phyloP scores from a whole-genome alignment of 1,140 invertebrate species.

The Atta texana region DNA sequence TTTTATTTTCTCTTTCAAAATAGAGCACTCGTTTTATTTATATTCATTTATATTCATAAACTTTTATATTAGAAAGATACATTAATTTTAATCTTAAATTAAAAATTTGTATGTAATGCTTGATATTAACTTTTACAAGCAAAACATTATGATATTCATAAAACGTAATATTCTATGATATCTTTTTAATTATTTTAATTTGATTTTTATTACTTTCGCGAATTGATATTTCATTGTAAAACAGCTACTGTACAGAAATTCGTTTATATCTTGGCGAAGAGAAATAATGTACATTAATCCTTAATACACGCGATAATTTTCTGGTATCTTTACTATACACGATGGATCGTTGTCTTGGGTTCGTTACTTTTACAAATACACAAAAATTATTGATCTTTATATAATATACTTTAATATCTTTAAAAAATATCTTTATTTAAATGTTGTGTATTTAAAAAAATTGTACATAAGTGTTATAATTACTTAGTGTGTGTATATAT shows the following conservation, averaged over 20 bases:
- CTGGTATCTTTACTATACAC: too few species aligned
- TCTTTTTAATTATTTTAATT: background rate
- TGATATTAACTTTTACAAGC: background rate
- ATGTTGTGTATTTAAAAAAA: too few species aligned
- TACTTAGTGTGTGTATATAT: too few species aligned
- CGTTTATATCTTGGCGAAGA: too few species aligned
- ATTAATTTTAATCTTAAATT: background rate
- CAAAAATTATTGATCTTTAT: too few species aligned
- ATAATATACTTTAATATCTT: too few species aligned
- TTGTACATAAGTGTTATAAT: too few species aligned
- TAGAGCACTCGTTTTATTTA: background rate
- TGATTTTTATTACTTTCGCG: slow-evolving; percentile 7
- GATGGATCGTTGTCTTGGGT: too few species aligned
- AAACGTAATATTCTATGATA: background rate
- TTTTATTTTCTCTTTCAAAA: background rate
- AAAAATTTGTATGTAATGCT: background rate
- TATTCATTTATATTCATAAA: background rate
- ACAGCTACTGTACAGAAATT: background rate
- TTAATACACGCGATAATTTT: too few species aligned
- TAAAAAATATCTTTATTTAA: too few species aligned
- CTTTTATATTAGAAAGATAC: background rate
- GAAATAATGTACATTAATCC: too few species aligned
- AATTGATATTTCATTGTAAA: background rate
- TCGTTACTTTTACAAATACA: too few species aligned
- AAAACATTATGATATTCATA: background rate